Conservation (phyloP, 2,113 vertebrate species). For the Callaeas wilsoni region DNA sequence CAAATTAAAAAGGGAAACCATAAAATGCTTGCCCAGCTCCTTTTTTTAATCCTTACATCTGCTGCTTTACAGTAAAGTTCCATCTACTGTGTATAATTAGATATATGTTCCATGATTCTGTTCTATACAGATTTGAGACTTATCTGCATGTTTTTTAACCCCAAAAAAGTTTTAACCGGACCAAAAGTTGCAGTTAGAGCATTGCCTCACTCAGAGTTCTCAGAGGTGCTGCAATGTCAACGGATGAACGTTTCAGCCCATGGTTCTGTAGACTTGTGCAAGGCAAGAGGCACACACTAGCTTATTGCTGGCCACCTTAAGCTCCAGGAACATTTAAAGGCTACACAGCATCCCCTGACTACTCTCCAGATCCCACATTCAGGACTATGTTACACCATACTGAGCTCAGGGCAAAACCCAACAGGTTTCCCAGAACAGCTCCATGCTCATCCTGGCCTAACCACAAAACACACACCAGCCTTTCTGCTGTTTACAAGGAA, state of each 20-base stretch:
- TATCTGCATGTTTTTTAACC: not conserved
- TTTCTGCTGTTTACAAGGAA: not conserved
- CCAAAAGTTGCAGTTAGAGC: not conserved
- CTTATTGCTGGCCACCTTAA: not conserved
- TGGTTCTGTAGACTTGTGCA: not conserved
- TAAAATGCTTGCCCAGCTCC: not conserved
- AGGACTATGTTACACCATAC: not conserved
- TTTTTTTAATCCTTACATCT: slow-evolving; percentile 34
- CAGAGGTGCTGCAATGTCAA: not conserved
- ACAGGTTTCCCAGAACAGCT: not conserved
- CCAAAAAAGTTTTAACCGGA: not conserved
- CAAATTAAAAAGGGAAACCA: slow-evolving; percentile 35
- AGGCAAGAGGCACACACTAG: not conserved
- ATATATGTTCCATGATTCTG: not conserved
- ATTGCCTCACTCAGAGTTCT: not conserved
- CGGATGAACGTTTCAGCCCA: rapidly evolving
- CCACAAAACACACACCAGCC: not conserved
- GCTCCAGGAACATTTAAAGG: not conserved
- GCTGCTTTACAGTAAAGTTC: slow-evolving; percentile 27
- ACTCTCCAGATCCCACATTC: not conserved
- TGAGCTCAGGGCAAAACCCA: not conserved
- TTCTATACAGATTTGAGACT: not conserved
- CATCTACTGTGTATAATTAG: slow-evolving; percentile 20
- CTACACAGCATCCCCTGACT: not conserved
- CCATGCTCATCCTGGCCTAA: not conserved